These are phyloP conservation scores for Anoplius nigerrimus DNA, from an alignment of 2,888 invertebrate genomes.

Conservation along the genomic window DNA sequence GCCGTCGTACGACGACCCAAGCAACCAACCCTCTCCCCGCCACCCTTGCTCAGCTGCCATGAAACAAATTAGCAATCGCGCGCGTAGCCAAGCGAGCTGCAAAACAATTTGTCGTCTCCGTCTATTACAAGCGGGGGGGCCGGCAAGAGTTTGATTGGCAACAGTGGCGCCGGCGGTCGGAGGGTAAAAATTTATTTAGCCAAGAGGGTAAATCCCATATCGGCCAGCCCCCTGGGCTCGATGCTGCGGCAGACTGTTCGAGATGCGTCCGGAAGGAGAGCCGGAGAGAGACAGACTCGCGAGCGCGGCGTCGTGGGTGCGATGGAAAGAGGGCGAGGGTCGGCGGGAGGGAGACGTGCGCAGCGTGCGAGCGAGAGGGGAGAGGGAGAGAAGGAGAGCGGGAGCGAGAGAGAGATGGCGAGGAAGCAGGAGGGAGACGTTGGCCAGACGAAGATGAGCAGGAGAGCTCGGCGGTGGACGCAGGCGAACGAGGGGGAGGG, in stretches of 20 bases:
- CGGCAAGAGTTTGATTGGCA: not conserved
- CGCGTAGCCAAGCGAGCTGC: too few species aligned
- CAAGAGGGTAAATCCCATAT: slow-evolving; percentile 2
- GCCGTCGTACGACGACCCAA: too few species aligned
- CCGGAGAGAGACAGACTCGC: slow-evolving; percentile 1
- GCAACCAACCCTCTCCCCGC: too few species aligned
- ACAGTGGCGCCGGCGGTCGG: not conserved
- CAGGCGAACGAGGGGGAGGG: slow-evolving; percentile 43
- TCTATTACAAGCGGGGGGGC: too few species aligned
- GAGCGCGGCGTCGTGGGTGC: slow-evolving; percentile 27
- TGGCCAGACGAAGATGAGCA: too few species aligned
- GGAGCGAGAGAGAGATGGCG: not conserved
- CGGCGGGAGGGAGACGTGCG: not conserved
- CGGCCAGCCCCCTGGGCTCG: not conserved
- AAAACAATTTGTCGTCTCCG: too few species aligned
- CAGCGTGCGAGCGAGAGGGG: slow-evolving; percentile 3
- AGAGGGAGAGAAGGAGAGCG: slow-evolving; percentile 3
- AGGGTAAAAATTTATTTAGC: not conserved
- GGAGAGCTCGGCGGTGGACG: too few species aligned
- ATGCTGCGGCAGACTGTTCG: not conserved
- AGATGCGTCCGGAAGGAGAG: not conserved
- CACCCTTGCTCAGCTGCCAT: too few species aligned
- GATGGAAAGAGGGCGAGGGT: slow-evolving; percentile 13
- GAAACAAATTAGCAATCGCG: too few species aligned
- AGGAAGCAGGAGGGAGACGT: slow-evolving; percentile 30